Base-by-base conservation (phyloP, 2,797 vertebrate genomes). In the Serranus cabrilla region DNA sequence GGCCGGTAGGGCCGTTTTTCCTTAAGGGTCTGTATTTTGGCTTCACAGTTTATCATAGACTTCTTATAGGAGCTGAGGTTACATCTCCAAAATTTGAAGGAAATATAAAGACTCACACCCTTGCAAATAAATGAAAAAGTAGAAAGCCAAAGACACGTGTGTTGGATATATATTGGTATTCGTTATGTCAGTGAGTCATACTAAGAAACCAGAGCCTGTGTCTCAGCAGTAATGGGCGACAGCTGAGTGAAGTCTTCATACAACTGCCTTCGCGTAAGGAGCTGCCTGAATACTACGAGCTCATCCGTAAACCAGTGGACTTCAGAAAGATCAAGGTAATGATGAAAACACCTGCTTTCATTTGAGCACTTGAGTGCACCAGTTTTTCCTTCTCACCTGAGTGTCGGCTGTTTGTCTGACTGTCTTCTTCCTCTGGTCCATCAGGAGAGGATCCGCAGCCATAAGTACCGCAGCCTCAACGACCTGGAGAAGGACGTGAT, bases 401-500 rank as follows among this genome's bases (percentile, higher is more conserved):
- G 9, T 23, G 13, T 49, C 0, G 4, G 0, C 51, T 9, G 5
- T 16, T 10, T 11, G 52, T 74, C 23, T 73, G 6, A 67, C 49
- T 11, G 23, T 11, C 21, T 16, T 11, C 8, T 49, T n/a, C 7
- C 11, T 25, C 2, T 1, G 0, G 6, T 42, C 4, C 17, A 37
- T 11, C 90, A 99, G 97, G 98, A 99, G 66, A 95, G 98, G 50
- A 99, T 99, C 87, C 95, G 97, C 5, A 99, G 95, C 90, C 98
- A 99, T 85, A 99, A 99, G 72, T 99, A 99, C 90, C 97, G 98
- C 68, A 97, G 96, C 89, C 95, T 99, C 10, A 97, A 96, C 0
- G 98, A 99, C 91, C 92, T 99, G 84, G 98, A 99, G 92, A 99
- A 98, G 89, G 98, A 99, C 0, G 97, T 99, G 55, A 99, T 99